These are phyloP conservation scores for Amphiprion percula DNA, from an alignment of 2,113 vertebrate genomes.

Conservation along the genomic window DNA sequence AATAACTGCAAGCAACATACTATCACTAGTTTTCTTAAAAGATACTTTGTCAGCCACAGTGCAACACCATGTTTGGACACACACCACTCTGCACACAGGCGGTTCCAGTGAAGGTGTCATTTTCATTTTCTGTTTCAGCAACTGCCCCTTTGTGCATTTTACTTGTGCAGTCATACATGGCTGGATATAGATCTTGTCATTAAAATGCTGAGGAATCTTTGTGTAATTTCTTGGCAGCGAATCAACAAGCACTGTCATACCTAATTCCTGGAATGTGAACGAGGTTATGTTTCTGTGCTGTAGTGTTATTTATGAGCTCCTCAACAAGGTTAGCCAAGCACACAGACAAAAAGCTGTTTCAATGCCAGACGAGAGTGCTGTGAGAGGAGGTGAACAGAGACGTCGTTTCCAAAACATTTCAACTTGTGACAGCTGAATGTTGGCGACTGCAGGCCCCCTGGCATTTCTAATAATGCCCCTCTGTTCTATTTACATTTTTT, in stretches of 20 bases:
- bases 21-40: no score
- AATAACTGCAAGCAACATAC: no score
- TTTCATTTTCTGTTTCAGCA: constrained; percentile 31
- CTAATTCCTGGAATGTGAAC: constrained; percentile 40
- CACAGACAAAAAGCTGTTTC: constrained; percentile 31
- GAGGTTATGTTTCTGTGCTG: constrained; percentile 18
- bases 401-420: constrained; percentile 53
- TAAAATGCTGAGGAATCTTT: constrained; percentile 47
- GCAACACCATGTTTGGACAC: no score
- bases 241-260: constrained; percentile 36
- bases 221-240: constrained; percentile 45
- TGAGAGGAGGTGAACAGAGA: constrained; percentile 51
- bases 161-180: constrained; percentile 29
- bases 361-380: constrained; percentile 23
- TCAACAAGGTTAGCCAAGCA: constrained; percentile 21
- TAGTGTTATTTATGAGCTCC: constrained; percentile 47
- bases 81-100: background rate
- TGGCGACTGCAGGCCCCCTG: constrained; percentile 46
- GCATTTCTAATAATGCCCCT: constrained; percentile 59
- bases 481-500: constrained; percentile 57
- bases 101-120: constrained; percentile 21
- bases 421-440: constrained; percentile 63
- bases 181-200: constrained; percentile 46
- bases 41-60: no score
- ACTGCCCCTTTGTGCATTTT: constrained; percentile 11